These are phyloP conservation scores for Steatornis caripensis DNA, from an alignment of 2,113 vertebrate species.

Conservation along the genomic window DNA sequence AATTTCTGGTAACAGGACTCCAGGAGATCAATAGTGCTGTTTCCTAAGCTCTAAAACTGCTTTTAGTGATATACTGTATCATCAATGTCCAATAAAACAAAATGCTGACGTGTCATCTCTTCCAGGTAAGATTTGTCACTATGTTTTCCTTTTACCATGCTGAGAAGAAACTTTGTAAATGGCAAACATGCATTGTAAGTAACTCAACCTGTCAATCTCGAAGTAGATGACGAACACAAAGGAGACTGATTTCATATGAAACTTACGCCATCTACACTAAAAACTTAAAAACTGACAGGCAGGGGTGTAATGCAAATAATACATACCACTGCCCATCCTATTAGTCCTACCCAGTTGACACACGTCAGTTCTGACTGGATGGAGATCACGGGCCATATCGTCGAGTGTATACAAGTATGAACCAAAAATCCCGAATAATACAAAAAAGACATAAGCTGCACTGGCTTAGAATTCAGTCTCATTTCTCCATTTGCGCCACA, in stretches of 20 bases:
- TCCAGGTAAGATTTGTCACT: background rate
- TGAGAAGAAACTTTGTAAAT: background rate
- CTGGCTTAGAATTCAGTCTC: background rate
- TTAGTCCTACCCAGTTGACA: too few relatives aligned
- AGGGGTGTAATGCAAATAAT: background rate
- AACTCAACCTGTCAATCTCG: background rate
- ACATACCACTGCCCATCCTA: background rate
- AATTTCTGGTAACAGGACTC: slow-evolving; percentile 41
- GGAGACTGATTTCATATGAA: background rate
- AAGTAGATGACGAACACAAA: background rate
- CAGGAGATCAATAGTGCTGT: slow-evolving; percentile 55
- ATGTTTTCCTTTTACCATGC: background rate
- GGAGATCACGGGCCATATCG: background rate
- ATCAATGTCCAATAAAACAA: slow-evolving; percentile 42
- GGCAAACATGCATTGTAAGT: background rate
- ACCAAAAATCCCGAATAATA: fast-evolving
- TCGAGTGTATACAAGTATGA: background rate
- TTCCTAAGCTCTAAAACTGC: slow-evolving; percentile 55
- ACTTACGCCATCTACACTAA: background rate
- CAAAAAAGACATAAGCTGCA: background rate
- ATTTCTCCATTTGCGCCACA: background rate
- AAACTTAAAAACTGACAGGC: background rate
- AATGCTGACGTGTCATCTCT: slow-evolving; percentile 14
- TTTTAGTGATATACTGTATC: slow-evolving; percentile 45
- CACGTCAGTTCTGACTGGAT: background rate